These are phyloP conservation scores for Chrysolina americana DNA, from an alignment of 2,888 invertebrate species.

Conservation along the genomic window DNA sequence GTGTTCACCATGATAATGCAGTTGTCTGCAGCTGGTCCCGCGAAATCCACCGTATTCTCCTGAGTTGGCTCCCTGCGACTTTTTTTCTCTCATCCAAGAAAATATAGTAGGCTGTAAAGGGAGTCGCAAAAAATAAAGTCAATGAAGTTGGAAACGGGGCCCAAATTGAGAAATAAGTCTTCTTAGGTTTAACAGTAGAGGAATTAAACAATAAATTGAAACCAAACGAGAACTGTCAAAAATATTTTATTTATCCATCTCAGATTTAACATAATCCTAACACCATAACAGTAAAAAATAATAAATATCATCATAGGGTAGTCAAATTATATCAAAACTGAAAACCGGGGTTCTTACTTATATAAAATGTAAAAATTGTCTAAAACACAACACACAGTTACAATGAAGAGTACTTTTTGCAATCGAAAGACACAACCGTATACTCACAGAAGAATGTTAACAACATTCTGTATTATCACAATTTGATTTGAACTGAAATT, in stretches of 20 bases:
- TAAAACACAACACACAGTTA: constrained; percentile 5
- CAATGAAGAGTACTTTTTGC: neutral
- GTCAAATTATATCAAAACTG: constrained; percentile 8
- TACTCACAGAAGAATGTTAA: neutral
- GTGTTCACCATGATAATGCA: too few relatives aligned
- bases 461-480: neutral
- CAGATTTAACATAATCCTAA: constrained; percentile 39
- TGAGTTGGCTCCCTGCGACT: too few relatives aligned
- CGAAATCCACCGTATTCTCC: too few relatives aligned
- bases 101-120: too few relatives aligned
- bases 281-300: constrained; percentile 41
- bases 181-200: too few relatives aligned
- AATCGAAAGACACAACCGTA: neutral
- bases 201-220: neutral
- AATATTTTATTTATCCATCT: constrained; percentile 25
- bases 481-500: neutral
- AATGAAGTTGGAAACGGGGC: too few relatives aligned
- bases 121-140: too few relatives aligned
- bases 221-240: constrained; percentile 24
- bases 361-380: constrained; percentile 3
- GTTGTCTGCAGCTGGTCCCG: too few relatives aligned
- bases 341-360: neutral
- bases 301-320: constrained; percentile 37
- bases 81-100: too few relatives aligned
- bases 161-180: too few relatives aligned